These are phyloP conservation scores for Schizaphis graminum DNA, from an alignment of 2,888 invertebrate species.

Conservation along the genomic window DNA sequence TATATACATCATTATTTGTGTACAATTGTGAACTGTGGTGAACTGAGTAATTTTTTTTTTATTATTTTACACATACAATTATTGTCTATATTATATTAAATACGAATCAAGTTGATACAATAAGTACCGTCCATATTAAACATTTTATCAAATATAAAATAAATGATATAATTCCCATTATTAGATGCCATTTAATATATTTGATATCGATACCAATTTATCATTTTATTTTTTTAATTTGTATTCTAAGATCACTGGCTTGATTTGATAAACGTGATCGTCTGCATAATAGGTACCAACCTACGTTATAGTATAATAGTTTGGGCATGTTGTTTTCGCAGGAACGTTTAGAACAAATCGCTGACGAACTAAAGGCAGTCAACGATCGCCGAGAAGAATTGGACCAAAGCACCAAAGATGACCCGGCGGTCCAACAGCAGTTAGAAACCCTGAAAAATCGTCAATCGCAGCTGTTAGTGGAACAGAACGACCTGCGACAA, in stretches of 20 bases:
- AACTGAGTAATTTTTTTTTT: background rate
- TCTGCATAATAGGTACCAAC: background rate
- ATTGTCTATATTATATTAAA: background rate
- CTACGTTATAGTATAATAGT: too few relatives aligned
- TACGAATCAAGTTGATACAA: too few relatives aligned
- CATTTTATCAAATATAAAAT: background rate
- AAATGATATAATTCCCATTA: background rate
- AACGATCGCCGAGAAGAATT: constrained; percentile 72
- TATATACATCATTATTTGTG: background rate
- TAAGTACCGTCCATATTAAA: background rate
- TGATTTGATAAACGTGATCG: background rate
- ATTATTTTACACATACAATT: background rate
- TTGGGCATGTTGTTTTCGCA: constrained; percentile 66
- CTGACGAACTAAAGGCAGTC: constrained; percentile 72
- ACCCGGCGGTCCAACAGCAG: constrained; percentile 71
- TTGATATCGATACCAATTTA: background rate
- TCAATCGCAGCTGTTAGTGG: constrained; percentile 64
- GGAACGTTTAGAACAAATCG: constrained; percentile 72
- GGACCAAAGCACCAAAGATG: constrained; percentile 70
- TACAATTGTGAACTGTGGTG: background rate
- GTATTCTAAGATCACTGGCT: background rate
- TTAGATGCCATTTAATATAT: background rate
- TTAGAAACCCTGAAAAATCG: constrained; percentile 69
- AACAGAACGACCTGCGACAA: constrained; percentile 59
- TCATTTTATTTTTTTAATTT: background rate